These are phyloP conservation scores for Eupithecia subfuscata DNA, from an alignment of 2,888 invertebrate species.

Conservation along the genomic window DNA sequence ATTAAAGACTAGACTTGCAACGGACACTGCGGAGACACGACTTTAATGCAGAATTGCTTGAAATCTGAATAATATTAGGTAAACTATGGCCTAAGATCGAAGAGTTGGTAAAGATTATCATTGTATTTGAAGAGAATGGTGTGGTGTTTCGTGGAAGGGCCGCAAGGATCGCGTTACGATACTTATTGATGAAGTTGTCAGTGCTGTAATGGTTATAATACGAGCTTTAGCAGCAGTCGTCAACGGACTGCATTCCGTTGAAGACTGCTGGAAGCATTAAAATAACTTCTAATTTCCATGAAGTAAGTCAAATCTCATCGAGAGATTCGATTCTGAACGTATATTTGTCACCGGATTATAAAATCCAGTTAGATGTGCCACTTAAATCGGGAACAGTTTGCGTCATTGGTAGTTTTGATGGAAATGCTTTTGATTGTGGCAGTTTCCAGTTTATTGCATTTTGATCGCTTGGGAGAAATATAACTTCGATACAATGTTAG, in stretches of 20 bases:
- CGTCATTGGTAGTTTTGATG: conserved; percentile 25
- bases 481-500: background rate
- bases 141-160: conserved; percentile 55
- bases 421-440: conserved; percentile 12
- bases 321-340: conserved; percentile 17
- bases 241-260: background rate
- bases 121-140: background rate
- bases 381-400: conserved; percentile 30
- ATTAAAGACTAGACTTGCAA: conserved; percentile 31
- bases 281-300: background rate
- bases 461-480: conserved; percentile 19
- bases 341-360: conserved; percentile 32
- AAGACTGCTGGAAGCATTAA: background rate
- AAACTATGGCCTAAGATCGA: background rate
- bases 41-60: conserved; percentile 11
- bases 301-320: conserved; percentile 15
- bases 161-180: conserved; percentile 56
- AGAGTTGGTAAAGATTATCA: background rate
- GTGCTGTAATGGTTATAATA: background rate
- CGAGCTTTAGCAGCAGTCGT: background rate
- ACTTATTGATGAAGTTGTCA: conserved; percentile 42
- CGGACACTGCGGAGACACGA: conserved; percentile 34
- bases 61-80: conserved; percentile 19
- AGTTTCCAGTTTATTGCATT: conserved; percentile 17
- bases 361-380: conserved; percentile 37